A percentile compares a stretch with the other conserved stretches of the same genome.
phyloP scores from a whole-genome alignment of 2,113 vertebrate species.

The Epinephelus moara region DNA sequence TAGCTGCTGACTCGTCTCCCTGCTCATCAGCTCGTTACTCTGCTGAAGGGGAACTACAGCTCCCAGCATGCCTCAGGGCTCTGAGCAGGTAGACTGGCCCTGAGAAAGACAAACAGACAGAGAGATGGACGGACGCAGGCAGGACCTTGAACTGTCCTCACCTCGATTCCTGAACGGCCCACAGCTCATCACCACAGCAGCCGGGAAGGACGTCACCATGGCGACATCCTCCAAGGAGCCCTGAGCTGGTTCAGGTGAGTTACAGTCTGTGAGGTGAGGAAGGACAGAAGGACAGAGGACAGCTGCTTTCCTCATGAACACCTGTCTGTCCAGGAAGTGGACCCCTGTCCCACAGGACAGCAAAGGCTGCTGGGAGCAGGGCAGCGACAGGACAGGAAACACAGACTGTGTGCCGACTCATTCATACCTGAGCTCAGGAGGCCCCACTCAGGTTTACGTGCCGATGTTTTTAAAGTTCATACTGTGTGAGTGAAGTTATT shows the following conservation, averaged over 20 bases:
- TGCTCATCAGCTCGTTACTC: neutral
- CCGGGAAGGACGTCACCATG: constrained; percentile 66
- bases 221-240: constrained; percentile 77
- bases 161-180: constrained; percentile 14
- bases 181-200: constrained; percentile 63
- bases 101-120: neutral
- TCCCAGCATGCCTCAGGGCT: constrained; percentile 59
- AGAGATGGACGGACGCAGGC: neutral
- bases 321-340: constrained; percentile 8
- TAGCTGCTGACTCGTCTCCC: neutral
- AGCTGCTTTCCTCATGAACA: constrained; percentile 10
- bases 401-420: neutral
- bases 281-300: neutral
- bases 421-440: no score
- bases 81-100: constrained; percentile 4
- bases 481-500: no score
- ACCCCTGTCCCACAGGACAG: neutral
- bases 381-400: neutral
- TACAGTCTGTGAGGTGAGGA: neutral
- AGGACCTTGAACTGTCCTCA: constrained; percentile 32
- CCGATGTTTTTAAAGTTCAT: no score
- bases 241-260: constrained; percentile 25
- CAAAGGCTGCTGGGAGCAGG: neutral
- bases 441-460: no score
- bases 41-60: constrained; percentile 44